Conservation (phyloP, 2,888 invertebrate species). For the Lasioglossum figueresi region DNA sequence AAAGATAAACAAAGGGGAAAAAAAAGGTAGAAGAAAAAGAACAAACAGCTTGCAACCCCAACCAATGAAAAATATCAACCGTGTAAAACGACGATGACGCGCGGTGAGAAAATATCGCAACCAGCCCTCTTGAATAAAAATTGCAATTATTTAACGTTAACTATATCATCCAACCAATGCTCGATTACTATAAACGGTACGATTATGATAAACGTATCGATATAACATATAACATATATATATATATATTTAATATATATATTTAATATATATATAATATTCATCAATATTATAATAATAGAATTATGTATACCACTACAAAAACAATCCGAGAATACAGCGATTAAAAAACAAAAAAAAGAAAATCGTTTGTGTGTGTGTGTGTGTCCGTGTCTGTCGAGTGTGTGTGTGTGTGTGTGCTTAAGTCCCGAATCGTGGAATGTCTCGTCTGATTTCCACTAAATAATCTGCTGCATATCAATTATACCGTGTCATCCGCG, state of each 20-base stretch:
- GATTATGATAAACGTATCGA: slow-evolving; percentile 79
- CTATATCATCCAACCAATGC: slow-evolving; percentile 77
- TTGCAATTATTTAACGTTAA: slow-evolving; percentile 74
- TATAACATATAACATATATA: slow-evolving; percentile 56
- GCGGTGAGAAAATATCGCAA: slow-evolving; percentile 75
- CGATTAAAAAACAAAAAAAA: slow-evolving; percentile 56
- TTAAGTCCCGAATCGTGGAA: slow-evolving; percentile 83
- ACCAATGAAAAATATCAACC: slow-evolving; percentile 81
- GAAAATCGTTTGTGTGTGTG: slow-evolving; percentile 70
- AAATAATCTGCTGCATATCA: slow-evolving; percentile 72
- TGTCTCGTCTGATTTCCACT: slow-evolving; percentile 82
- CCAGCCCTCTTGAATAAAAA: slow-evolving; percentile 79
- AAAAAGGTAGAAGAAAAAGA: slow-evolving; percentile 71
- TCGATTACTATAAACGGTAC: slow-evolving; percentile 77
- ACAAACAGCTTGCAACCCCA: slow-evolving; percentile 82
- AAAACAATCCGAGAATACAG: slow-evolving; percentile 74
- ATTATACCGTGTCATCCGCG: slow-evolving; percentile 43
- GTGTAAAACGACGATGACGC: slow-evolving; percentile 78
- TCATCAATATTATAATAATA: slow-evolving; percentile 20
- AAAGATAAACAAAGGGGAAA: slow-evolving; percentile 51
- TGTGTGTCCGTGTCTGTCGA: slow-evolving; percentile 59
- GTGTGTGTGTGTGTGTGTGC: slow-evolving; percentile 53
- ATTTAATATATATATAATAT: neutral
- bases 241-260: too few relatives aligned
- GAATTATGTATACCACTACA: slow-evolving; percentile 80